phyloP scores from a whole-genome alignment of 2,888 invertebrate genomes.

The Machimus atricapillus region DNA sequence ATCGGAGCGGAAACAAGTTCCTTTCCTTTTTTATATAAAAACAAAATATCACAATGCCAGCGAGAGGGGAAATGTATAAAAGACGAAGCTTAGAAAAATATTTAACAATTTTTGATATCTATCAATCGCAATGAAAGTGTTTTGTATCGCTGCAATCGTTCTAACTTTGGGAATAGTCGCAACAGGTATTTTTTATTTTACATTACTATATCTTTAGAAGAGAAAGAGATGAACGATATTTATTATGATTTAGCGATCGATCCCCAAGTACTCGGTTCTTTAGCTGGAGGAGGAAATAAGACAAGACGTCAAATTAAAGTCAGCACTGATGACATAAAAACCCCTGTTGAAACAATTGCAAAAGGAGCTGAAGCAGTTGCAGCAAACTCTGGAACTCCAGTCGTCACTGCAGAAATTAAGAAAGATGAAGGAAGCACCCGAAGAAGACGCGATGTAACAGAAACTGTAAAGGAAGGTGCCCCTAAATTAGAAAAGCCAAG shows the following conservation, averaged over 20 bases:
- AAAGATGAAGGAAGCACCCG: neutral
- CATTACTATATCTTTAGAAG: neutral
- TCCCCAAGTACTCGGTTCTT: neutral
- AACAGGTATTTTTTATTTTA: neutral
- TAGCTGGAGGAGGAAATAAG: neutral
- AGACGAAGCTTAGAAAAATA: neutral
- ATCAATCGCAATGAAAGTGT: neutral
- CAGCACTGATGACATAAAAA: neutral
- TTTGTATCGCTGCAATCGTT: neutral
- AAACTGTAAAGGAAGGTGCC: neutral
- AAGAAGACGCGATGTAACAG: neutral
- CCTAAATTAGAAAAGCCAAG: neutral
- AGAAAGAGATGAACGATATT: neutral
- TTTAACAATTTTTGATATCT: neutral
- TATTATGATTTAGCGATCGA: neutral
- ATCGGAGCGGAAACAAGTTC: neutral
- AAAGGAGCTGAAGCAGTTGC: neutral
- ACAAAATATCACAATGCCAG: neutral
- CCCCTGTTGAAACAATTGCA: neutral
- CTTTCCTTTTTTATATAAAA: neutral
- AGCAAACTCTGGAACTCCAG: neutral
- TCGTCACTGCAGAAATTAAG: neutral
- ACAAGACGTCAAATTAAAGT: neutral
- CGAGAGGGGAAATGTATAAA: neutral
- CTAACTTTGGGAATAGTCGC: neutral